Evolutionary conservation across 2,888 invertebrate species (phyloP), one percentile per base, ranked within the genome.

Genomic region (Cheiracanthium punctorium): DNA sequence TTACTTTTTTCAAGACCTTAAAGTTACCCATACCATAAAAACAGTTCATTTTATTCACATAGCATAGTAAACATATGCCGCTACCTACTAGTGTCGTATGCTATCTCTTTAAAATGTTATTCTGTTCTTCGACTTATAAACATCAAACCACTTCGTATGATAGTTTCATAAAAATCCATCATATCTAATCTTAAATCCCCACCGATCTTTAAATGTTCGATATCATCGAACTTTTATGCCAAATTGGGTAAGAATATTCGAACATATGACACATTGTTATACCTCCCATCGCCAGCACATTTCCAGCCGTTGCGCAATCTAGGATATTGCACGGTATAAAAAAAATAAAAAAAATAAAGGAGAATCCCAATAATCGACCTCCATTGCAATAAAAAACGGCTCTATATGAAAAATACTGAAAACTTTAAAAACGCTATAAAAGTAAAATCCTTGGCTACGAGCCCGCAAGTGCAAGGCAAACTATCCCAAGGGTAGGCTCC

Each of bases 391-490:
- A 85, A 85, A 85, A 84, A 77, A 77, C 20, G 29, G 33, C 67
- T 30, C 67, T 72, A 33, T 77, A 73, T 85, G 79, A 80, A 85
- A 85, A 85, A 85, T 85, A 79, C 84, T 74, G 77, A 74, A 79
- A 85, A 85, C 84, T 85, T 85, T 85, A 85, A 85, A n/a, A 85
- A 85, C 73, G 48, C 73, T 74, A 73, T 79, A 79, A 85, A 85
- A 85, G 76, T 32, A 67, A 74, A 75, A 37, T 75, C 75, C 30
- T 75, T 41, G 70, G 67, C 67, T 82, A 82, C 76, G 76, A 65
- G 82, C 43, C 72, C 71, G 76, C 70, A 71, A 76, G 82, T 76
- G 71, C 70, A 24, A 33, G 82, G 75, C 52, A 76, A 70, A 75
- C 77, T 52, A 48, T 84, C 82, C 82, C 82, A 8, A 28, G 77